phyloP scores from a whole-genome alignment of 1,140 invertebrate species.

The Drosophila sucinea region DNA sequence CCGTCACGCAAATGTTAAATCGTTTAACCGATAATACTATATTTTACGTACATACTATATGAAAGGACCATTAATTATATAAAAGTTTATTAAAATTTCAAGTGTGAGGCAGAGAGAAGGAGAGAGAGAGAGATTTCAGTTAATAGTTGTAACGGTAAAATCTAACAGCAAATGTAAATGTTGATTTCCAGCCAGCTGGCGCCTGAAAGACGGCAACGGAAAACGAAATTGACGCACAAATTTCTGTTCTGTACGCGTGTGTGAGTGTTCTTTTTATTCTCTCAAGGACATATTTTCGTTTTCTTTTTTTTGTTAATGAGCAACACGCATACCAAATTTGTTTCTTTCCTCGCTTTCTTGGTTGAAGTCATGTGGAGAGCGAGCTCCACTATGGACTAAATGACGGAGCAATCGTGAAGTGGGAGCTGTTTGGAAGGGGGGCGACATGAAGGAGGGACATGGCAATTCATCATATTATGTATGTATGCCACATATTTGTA shows the following conservation, averaged over 20 bases:
- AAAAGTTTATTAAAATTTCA: slow-evolving; percentile 16
- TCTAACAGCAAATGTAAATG: slow-evolving; percentile 9
- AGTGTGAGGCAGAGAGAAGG: background rate
- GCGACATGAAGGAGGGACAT: background rate
- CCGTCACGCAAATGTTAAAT: slow-evolving; percentile 40
- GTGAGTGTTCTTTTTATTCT: background rate
- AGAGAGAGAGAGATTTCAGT: background rate
- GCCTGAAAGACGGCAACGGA: slow-evolving; percentile 26
- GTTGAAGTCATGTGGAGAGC: background rate
- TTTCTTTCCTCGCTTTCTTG: background rate
- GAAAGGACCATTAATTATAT: slow-evolving; percentile 14
- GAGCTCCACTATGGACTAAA: background rate
- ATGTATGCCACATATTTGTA: slow-evolving; percentile 9
- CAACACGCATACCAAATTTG: slow-evolving; percentile 17
- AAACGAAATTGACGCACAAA: slow-evolving; percentile 16
- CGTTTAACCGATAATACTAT: slow-evolving; percentile 20
- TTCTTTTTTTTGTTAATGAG: slow-evolving; percentile 9
- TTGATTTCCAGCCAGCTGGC: slow-evolving; percentile 10
- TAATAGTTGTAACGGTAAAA: slow-evolving; percentile 10
- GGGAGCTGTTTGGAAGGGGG: background rate
- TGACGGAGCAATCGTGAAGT: background rate
- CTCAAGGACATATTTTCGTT: slow-evolving; percentile 7
- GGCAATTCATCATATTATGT: slow-evolving; percentile 22
- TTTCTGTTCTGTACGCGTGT: background rate
- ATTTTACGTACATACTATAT: background rate